Evolutionary conservation across 2,888 invertebrate species (phyloP), one percentile per base, ranked within the genome.

Genomic region (Xestia rhomboidea): DNA sequence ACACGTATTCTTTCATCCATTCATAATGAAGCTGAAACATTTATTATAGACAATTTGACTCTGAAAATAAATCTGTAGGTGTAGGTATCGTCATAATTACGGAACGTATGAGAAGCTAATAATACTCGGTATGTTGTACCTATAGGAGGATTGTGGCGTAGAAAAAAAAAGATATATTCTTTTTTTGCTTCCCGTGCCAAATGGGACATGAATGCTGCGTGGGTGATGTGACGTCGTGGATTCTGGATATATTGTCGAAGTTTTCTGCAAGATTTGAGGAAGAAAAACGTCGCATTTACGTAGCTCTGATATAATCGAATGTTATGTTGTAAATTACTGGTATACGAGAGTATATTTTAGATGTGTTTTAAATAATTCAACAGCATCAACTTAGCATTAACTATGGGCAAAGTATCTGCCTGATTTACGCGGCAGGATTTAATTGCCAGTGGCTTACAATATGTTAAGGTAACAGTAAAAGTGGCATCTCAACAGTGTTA

Each of bases 181-280:
- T 76, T 44, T 77, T 64, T 49, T 30, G 30, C 44, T 46, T 34
- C 15, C 6, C 46, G 75, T 83, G 85, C 85, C 85, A 85, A 85
- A 80, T 80, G 81, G 86, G 73, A 68, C 81, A 75, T 30, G 57
- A n/a, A 30, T 0, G 13, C 15, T 4, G 75, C 73, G 86, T 85
- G 64, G 86, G 86, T 24, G 84, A 38, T n/a, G 66, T 74, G 73
- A 74, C 77, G 77, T 57, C 13, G 10, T 41, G 13, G 21, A 73
- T 57, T 68, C 69, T 64, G 66, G 68, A 85, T 34, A 73, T 54
- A 64, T n/a, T 73, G 62, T 34, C 44, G 57, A 63, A 76, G 68
- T 71, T 51, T 30, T 75, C 10, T 2, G 13, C 38, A 27, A 79
- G 13, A 63, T 66, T 57, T 75, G 30, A 57, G 18, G 38, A 15